phyloP scores from a whole-genome alignment of 2,888 invertebrate genomes.

The Leucophora obtusa region DNA sequence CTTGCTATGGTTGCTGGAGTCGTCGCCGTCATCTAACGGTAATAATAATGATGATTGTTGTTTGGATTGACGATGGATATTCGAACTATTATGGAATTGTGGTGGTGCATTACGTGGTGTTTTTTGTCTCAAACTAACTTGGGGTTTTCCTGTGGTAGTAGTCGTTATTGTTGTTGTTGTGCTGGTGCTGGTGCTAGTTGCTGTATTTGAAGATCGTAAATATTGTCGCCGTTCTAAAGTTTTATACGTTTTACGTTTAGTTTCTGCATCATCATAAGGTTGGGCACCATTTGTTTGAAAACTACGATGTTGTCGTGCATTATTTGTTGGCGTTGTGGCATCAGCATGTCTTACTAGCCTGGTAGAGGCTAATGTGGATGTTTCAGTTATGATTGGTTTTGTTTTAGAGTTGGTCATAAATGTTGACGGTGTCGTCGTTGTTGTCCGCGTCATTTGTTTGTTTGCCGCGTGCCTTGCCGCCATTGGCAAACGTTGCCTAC shows the following conservation, averaged over 20 bases:
- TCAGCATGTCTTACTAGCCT: slow-evolving; percentile 60
- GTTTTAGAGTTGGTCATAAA: slow-evolving; percentile 52
- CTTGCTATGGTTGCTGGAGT: slow-evolving; percentile 38
- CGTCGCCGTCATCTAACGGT: slow-evolving; percentile 34
- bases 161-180: slow-evolving; percentile 36
- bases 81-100: slow-evolving; percentile 28
- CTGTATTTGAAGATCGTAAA: slow-evolving; percentile 34
- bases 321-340: slow-evolving; percentile 50
- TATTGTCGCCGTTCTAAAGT: slow-evolving; percentile 48
- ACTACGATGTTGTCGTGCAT: slow-evolving; percentile 68
- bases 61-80: slow-evolving; percentile 61
- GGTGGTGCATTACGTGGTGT: slow-evolving; percentile 27
- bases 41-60: slow-evolving; percentile 47
- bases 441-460: slow-evolving; percentile 1
- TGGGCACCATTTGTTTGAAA: slow-evolving; percentile 60
- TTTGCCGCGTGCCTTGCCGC: slow-evolving; percentile 55
- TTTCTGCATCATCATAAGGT: slow-evolving; percentile 46
- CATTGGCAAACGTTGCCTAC: slow-evolving; percentile 68
- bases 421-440: slow-evolving; percentile 65
- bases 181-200: slow-evolving; percentile 46
- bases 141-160: slow-evolving; percentile 41
- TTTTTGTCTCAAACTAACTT: slow-evolving; percentile 40
- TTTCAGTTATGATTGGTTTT: slow-evolving; percentile 57
- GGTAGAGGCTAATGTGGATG: slow-evolving; percentile 60
- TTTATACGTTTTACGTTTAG: slow-evolving; percentile 45